Base-by-base conservation (phyloP, 2,888 invertebrate genomes). In the Drosophila mayaguana region DNA sequence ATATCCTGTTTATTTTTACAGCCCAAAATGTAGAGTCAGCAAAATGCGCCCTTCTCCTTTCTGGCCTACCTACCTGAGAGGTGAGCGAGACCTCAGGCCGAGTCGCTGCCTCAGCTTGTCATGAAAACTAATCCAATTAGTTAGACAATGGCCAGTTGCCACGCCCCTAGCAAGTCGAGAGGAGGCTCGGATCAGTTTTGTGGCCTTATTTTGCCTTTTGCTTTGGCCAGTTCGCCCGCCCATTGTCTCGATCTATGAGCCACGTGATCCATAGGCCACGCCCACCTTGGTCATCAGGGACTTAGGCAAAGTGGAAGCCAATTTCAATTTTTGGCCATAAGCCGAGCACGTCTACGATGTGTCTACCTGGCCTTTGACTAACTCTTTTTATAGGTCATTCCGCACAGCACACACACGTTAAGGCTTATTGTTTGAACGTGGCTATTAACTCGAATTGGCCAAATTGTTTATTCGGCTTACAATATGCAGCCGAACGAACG, bases 111-210 rank as follows among this genome's bases (percentile, higher is more conserved):
- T 42, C 57, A 34, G 32, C 68, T 79, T 70, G 79, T 79, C 84
- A 89, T 89, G 87, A 84, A 84, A 77, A 50, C 71, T 84, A 84
- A 84, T 84, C 84, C 84, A 84, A 84, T 84, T 84, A 84, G 84
- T 84, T 84, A 69, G 70, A 84, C 84, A 84, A 89, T 84, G 73
- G 56, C 42, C 64, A 68, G 56, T 54, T 61, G 42, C 68, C 75
- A 76, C 75, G 75, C 75, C 75, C 11, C 63, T 76, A 40, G 46
- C 46, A 43, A 63, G 68, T 75, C 43, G 62, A 79, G 80, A 56
- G 59, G 50, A 61, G 56, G 62, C 36, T 38, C 60, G 69, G 79
- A 75, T 76, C 70, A 51, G 34, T 50, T 14, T n/a, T 9, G 46
- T 53, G 63, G 57, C 63, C 64, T 53, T 65, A 9, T n/a, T 48